Conservation (phyloP, 2,888 invertebrate genomes). For the Mythimna pallens region DNA sequence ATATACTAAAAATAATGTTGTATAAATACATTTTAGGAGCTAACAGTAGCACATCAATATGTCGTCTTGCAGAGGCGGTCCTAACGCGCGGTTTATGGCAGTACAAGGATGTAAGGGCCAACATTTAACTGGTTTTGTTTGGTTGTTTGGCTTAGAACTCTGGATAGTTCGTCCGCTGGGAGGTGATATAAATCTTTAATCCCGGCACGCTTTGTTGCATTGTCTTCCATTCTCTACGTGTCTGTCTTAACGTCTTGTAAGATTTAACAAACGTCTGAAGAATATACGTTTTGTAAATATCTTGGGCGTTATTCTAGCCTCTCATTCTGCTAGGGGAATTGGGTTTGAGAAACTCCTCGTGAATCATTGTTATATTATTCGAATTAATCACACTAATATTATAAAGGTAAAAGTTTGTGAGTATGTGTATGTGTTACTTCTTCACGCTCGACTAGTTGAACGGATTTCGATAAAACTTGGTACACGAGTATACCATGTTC, state of each 20-base stretch:
- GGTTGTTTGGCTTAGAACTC: constrained; percentile 11
- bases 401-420: too few species aligned
- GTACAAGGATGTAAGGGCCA: background rate
- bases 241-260: constrained; percentile 24
- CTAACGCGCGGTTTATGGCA: too few species aligned
- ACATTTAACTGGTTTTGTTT: constrained; percentile 31
- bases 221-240: constrained; percentile 46
- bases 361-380: constrained; percentile 1
- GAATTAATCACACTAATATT: background rate
- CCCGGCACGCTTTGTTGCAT: constrained; percentile 37
- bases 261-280: constrained; percentile 25
- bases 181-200: constrained; percentile 58
- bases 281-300: constrained; percentile 7
- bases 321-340: background rate
- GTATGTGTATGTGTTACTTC: too few species aligned
- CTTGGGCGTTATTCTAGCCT: background rate
- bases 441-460: too few species aligned
- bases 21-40: too few species aligned
- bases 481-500: too few species aligned
- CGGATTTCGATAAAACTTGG: too few species aligned
- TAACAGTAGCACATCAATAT: too few species aligned
- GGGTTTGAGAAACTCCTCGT: constrained; percentile 4
- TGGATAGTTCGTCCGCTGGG: constrained; percentile 18
- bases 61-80: too few species aligned
- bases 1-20: too few species aligned